Percentiles rank a stretch among this genome's conserved stretches.
Conservation (phyloP, 2,113 vertebrate species). For the Helogale parvula region DNA sequence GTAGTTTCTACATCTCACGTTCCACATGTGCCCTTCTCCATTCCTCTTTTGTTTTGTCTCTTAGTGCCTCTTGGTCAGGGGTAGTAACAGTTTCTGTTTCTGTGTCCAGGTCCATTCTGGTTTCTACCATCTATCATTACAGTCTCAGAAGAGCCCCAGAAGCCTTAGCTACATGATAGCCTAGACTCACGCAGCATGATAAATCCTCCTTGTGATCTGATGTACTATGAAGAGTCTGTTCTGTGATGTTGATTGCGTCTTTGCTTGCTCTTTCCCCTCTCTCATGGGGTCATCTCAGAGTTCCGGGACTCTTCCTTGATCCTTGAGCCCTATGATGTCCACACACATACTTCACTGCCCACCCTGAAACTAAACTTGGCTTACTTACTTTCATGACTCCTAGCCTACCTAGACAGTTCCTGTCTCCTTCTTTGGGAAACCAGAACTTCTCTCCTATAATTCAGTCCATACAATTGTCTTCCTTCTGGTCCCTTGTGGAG, state of each 20-base stretch:
- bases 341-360: too few relatives aligned
- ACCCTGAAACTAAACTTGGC: neutral
- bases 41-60: neutral
- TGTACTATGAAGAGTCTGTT: neutral
- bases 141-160: neutral
- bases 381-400: neutral
- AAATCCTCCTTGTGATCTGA: neutral
- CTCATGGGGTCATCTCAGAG: neutral
- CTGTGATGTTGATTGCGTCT: neutral
- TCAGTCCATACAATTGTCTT: neutral
- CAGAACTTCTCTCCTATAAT: neutral
- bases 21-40: neutral
- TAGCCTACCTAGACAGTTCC: neutral
- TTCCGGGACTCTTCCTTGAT: neutral
- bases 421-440: neutral
- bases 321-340: fast-evolving
- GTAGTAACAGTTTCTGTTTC: neutral
- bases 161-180: neutral
- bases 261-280: neutral
- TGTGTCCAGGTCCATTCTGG: neutral
- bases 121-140: neutral
- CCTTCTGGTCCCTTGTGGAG: neutral
- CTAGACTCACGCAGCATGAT: too few relatives aligned
- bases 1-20: neutral
- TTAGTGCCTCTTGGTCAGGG: neutral